A percentile compares a stretch with the other conserved stretches of the same genome.
Evolutionary conservation across 2,888 invertebrate species (phyloP).

Genomic region (Drosophila gaucha): DNA sequence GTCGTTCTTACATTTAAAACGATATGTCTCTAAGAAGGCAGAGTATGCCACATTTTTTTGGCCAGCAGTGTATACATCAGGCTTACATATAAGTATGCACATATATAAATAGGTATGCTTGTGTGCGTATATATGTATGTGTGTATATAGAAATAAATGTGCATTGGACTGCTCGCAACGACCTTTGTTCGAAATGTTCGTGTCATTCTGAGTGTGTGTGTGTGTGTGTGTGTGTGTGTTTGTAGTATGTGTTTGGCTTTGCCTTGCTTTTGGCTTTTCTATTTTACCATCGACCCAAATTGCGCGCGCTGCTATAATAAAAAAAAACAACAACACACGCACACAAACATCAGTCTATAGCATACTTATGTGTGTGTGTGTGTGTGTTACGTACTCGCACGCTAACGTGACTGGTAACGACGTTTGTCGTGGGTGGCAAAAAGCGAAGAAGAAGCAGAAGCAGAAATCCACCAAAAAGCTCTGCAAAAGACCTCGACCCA

Average conservation of each 20-base stretch:
- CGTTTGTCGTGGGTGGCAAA: constrained; percentile 68
- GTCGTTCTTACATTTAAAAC: neutral
- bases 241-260: constrained; percentile 33
- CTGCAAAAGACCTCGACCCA: constrained; percentile 74
- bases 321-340: constrained; percentile 63
- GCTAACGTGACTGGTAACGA: constrained; percentile 79
- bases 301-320: constrained; percentile 66
- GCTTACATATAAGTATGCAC: constrained; percentile 7
- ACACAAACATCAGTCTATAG: constrained; percentile 32
- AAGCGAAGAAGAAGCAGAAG: constrained; percentile 38
- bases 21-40: no score
- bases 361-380: constrained; percentile 30
- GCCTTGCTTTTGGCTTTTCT: constrained; percentile 79
- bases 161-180: constrained; percentile 62
- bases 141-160: constrained; percentile 48
- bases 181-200: constrained; percentile 59
- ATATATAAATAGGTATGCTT: constrained; percentile 2
- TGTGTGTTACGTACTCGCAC: constrained; percentile 46
- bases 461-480: constrained; percentile 19
- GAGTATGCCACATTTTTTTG: neutral
- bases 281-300: constrained; percentile 81
- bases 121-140: constrained; percentile 3
- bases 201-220: constrained; percentile 7
- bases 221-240: constrained; percentile 31
- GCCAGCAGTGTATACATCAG: constrained; percentile 11